Percentiles rank a stretch among this genome's conserved stretches.
These are phyloP conservation scores for Ctenicera cuprea DNA, from an alignment of 2,888 invertebrate genomes.

Conservation along the genomic window DNA sequence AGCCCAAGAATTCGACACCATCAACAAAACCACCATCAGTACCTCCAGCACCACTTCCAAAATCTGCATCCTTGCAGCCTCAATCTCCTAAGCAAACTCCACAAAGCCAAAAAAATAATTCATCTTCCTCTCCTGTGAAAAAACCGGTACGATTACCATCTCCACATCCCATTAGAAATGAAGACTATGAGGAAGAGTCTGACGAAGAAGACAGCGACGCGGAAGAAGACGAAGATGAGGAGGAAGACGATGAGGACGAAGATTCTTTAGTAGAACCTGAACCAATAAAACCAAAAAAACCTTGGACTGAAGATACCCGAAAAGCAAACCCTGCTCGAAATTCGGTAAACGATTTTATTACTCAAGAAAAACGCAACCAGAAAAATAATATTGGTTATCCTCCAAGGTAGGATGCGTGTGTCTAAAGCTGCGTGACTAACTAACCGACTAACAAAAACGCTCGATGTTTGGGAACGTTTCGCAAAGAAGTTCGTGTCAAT, in stretches of 20 bases:
- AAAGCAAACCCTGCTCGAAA: conserved; percentile 40
- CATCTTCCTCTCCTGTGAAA: conserved; percentile 23
- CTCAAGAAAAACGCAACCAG: conserved; percentile 50
- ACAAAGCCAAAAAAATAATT: conserved; percentile 27
- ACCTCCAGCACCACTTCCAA: conserved; percentile 61
- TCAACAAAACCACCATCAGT: conserved; percentile 63
- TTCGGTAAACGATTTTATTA: conserved; percentile 54
- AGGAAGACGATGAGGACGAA: conserved; percentile 57
- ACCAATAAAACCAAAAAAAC: conserved; percentile 26
- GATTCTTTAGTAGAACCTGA: conserved; percentile 48
- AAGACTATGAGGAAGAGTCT: conserved; percentile 47
- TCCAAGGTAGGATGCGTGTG: conserved; percentile 47
- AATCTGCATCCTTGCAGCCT: conserved; percentile 64
- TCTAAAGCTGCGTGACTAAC: conserved; percentile 37
- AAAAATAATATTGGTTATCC: conserved; percentile 40
- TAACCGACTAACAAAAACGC: conserved; percentile 30
- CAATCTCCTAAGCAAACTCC: conserved; percentile 60
- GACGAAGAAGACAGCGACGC: conserved; percentile 54
- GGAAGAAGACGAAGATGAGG: conserved; percentile 57
- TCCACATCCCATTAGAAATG: conserved; percentile 54
- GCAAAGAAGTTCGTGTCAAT: conserved; percentile 10
- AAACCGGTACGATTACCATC: conserved; percentile 50
- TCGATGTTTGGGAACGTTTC: conserved; percentile 5
- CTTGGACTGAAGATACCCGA: conserved; percentile 31
- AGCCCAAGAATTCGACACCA: conserved; percentile 57